Conservation (phyloP, 30 jellyfish, hydroid and myxozoan species). For the Rhopilema esculentum region DNA sequence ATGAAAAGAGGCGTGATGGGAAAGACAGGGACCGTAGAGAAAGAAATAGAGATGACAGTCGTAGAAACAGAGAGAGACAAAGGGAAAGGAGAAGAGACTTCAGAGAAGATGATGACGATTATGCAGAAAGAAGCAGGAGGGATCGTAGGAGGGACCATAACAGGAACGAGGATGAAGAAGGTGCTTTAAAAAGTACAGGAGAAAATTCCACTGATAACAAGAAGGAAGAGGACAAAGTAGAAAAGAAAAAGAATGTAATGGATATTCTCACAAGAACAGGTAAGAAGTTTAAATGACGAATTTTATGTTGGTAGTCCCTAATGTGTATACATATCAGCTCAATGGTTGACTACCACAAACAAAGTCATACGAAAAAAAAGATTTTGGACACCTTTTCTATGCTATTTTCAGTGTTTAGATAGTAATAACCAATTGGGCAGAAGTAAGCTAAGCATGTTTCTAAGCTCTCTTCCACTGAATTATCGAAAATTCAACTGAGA, state of each 20-base stretch:
- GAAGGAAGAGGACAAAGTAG: slow-evolving; percentile 15
- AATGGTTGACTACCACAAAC: not conserved
- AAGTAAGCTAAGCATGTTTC: too few relatives aligned
- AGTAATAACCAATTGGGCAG: too few relatives aligned
- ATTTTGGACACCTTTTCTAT: not conserved
- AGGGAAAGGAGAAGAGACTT: slow-evolving; percentile 23
- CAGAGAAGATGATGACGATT: slow-evolving; percentile 8
- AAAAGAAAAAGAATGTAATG: slow-evolving; percentile 67
- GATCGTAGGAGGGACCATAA: not conserved
- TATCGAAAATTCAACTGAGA: too few relatives aligned
- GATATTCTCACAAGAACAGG: slow-evolving; percentile 95
- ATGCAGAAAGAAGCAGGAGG: not conserved
- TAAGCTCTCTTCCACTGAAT: too few relatives aligned
- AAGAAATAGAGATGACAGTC: not conserved
- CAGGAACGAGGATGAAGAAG: slow-evolving; percentile 5
- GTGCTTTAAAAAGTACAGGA: slow-evolving; percentile 1
- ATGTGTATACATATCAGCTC: too few relatives aligned
- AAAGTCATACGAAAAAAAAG: not conserved
- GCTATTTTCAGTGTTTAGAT: not conserved
- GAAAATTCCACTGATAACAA: slow-evolving; percentile 35
- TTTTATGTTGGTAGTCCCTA: not conserved
- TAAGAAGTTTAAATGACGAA: not conserved
- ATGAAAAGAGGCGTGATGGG: not conserved
- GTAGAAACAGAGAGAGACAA: slow-evolving; percentile 34
- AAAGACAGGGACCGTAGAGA: not conserved